These are phyloP conservation scores for Rattus norvegicus DNA, from an alignment of 2,113 vertebrate species.

Conservation along the genomic window GRCr8 NC_086024.1:57096501-57097000, in stretches of 20 bases:
- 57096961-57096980: too few relatives aligned
- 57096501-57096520: neutral
- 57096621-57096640: neutral
- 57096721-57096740: neutral
- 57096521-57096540: neutral
- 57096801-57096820: neutral
- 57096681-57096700: neutral
- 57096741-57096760: neutral
- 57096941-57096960: too few relatives aligned
- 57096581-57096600: neutral
- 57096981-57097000: too few relatives aligned
- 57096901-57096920: too few relatives aligned
- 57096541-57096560: neutral
- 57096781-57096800: neutral
- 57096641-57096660: neutral
- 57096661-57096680: neutral
- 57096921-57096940: too few relatives aligned
- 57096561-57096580: neutral
- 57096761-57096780: neutral
- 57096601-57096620: neutral
- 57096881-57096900: too few relatives aligned
- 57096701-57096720: neutral
- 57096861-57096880: too few relatives aligned
- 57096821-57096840: neutral
- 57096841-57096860: neutral